A percentile compares a stretch with the other conserved stretches of the same genome.
Evolutionary conservation across 2,888 invertebrate species (phyloP).

Genomic region (Tortrix viridana): DNA sequence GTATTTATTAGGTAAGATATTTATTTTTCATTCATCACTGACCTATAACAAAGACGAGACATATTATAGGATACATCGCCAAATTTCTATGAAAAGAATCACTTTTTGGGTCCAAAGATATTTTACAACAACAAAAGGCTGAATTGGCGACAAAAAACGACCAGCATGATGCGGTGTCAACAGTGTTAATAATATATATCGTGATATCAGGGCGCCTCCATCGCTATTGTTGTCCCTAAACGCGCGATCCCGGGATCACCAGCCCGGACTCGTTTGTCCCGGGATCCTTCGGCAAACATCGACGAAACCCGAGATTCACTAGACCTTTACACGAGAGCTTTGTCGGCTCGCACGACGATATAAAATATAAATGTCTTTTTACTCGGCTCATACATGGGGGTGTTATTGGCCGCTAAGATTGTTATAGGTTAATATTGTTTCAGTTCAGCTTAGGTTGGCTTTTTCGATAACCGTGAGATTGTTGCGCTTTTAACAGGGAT

Average conservation of each 20-base stretch:
- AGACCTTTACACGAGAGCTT: constrained; percentile 78
- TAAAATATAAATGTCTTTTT: constrained; percentile 70
- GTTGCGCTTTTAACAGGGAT: constrained; percentile 11
- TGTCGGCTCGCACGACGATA: constrained; percentile 65
- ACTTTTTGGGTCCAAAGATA: constrained; percentile 27
- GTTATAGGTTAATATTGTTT: constrained; percentile 61
- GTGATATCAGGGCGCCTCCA: constrained; percentile 73
- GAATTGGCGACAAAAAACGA: constrained; percentile 66
- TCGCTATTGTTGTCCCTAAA: constrained; percentile 76
- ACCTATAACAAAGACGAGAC: constrained; percentile 12
- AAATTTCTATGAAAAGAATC: constrained; percentile 31
- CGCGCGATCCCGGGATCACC: constrained; percentile 72
- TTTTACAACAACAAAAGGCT: constrained; percentile 36
- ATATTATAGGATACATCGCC: constrained; percentile 15
- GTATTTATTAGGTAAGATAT: background rate
- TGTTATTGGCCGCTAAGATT: constrained; percentile 47
- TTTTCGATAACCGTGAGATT: constrained; percentile 2
- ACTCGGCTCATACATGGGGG: constrained; percentile 47
- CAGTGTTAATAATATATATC: constrained; percentile 78
- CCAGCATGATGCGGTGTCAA: constrained; percentile 78
- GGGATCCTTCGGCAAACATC: constrained; percentile 80
- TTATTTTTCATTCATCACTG: background rate
- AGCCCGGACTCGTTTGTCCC: constrained; percentile 76
- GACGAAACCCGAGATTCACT: constrained; percentile 77
- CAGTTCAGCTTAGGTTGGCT: constrained; percentile 37